Evolutionary conservation across 64 coral and sea anemone genomes (phyloP).

Genomic region (Stylophora pistillata): DNA sequence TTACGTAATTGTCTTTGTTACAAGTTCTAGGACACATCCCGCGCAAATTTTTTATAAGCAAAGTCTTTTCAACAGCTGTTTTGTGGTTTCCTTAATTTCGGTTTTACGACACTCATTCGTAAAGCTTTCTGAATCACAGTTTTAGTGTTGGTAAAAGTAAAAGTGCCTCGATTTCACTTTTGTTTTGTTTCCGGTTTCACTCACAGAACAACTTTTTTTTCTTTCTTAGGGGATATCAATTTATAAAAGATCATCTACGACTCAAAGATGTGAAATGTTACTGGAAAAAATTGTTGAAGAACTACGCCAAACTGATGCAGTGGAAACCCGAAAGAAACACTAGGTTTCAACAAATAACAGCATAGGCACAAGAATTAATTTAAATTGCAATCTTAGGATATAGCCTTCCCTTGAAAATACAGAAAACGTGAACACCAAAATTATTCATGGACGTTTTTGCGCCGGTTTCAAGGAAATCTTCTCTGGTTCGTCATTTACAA

Average conservation of each 20-base stretch:
- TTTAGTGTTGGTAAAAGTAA: too few species aligned
- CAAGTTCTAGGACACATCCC: too few species aligned
- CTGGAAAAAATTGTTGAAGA: slow-evolving; percentile 90
- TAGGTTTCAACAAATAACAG: slow-evolving; percentile 57
- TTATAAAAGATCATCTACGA: slow-evolving; percentile 95
- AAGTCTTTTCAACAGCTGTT: too few species aligned
- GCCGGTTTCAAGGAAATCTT: too few species aligned
- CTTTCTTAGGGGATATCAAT: slow-evolving; percentile 71
- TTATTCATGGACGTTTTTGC: too few species aligned
- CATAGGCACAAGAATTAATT: neutral
- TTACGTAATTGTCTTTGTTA: too few species aligned
- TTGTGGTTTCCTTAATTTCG: too few species aligned
- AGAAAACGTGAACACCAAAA: too few species aligned
- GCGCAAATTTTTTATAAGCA: too few species aligned
- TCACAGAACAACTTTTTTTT: neutral
- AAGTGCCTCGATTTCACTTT: neutral
- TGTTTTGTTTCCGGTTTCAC: neutral
- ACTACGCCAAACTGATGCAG: slow-evolving; percentile 74
- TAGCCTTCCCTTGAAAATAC: neutral
- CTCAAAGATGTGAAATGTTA: slow-evolving; percentile 84
- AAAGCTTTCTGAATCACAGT: too few species aligned
- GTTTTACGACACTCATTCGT: too few species aligned
- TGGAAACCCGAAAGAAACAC: slow-evolving; percentile 78
- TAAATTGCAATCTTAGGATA: neutral
- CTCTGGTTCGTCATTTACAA: too few species aligned